Evolutionary conservation across 2,113 vertebrate genomes (phyloP).

Genomic region (Dolichallabes microphthalmus): DNA sequence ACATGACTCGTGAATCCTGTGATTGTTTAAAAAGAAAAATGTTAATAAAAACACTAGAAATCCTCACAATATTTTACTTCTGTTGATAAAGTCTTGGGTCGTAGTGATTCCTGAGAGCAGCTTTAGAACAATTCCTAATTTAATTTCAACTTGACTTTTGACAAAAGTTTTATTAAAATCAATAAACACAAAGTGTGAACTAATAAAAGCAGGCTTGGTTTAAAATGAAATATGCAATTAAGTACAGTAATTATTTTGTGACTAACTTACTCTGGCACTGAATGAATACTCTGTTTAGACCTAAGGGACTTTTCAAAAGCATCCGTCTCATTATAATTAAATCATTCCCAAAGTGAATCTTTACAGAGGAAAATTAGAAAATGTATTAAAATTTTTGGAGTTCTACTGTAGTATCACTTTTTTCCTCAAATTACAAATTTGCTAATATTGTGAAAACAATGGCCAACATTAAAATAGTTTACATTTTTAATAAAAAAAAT

Average conservation of each 20-base stretch:
- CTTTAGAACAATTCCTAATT: neutral
- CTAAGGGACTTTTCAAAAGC: neutral
- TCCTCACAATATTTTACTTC: neutral
- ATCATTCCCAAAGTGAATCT: neutral
- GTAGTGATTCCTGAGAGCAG: no score
- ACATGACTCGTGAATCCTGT: neutral
- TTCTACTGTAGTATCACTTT: neutral
- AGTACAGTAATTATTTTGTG: neutral
- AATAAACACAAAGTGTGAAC: neutral
- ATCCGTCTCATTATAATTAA: conserved; percentile 2
- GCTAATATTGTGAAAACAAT: neutral
- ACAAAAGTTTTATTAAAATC: neutral
- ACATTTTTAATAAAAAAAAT: neutral
- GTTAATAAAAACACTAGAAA: neutral
- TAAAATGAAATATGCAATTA: neutral
- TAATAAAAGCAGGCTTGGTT: neutral
- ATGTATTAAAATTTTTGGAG: no score
- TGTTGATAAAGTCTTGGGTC: neutral
- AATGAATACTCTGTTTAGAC: neutral
- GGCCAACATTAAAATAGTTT: neutral
- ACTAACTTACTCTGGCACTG: neutral
- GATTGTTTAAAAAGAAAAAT: neutral
- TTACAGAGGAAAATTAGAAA: conserved; percentile 15
- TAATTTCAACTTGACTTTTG: neutral
- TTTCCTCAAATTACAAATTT: neutral